Evolutionary conservation across 2,113 vertebrate species (phyloP).

Genomic region (Eubucco bourcierii): DNA sequence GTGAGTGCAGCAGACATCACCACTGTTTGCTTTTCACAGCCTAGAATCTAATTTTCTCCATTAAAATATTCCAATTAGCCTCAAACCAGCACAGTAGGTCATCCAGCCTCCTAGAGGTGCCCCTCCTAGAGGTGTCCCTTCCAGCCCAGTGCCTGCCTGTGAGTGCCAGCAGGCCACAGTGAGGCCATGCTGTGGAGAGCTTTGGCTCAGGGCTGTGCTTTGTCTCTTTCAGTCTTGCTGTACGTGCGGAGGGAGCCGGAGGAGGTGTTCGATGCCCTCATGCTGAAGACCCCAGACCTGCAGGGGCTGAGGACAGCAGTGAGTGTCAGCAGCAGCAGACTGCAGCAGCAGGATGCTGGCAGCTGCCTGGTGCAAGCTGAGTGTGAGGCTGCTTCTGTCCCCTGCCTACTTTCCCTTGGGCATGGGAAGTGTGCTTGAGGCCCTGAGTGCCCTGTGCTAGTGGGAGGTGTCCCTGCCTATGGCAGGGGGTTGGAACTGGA

Average conservation of each 20-base stretch:
- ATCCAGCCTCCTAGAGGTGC: no score
- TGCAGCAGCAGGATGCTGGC: neutral
- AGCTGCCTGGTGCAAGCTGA: neutral
- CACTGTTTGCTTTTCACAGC: no score
- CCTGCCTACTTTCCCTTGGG: neutral
- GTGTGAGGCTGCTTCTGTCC: accelerated
- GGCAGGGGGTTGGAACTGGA: no score
- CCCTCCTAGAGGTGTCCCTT: no score
- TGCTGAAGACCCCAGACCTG: slow-evolving; percentile 92
- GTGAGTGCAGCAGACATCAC: no score
- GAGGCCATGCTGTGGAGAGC: accelerated
- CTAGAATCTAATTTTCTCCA: no score
- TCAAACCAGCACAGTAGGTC: no score
- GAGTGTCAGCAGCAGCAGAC: slow-evolving; percentile 51
- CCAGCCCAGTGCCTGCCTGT: no score
- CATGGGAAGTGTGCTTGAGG: neutral
- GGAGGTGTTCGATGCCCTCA: slow-evolving; percentile 96
- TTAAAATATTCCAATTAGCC: no score
- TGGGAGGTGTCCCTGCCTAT: neutral
- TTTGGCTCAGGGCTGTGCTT: neutral
- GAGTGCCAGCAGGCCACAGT: no score
- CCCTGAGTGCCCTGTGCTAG: no score
- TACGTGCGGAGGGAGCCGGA: slow-evolving; percentile 89
- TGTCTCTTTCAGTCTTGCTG: slow-evolving; percentile 82
- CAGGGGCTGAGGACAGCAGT: slow-evolving; percentile 91